Percentiles rank a stretch among this genome's conserved stretches.
Evolutionary conservation across 2,888 invertebrate species (phyloP).

Genomic region (Lottia gigantea): DNA sequence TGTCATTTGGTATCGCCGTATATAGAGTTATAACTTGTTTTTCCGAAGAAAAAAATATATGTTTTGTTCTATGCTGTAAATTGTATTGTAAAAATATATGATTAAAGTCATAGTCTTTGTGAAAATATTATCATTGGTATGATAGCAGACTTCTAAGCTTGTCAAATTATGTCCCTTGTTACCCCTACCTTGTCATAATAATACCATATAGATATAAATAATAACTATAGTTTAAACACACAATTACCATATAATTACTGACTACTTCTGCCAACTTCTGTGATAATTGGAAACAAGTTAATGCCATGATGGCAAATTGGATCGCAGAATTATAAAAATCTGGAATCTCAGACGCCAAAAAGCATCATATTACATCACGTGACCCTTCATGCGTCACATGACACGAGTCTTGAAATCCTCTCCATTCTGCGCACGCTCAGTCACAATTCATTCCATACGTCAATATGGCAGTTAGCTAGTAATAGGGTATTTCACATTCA

Average conservation of each 20-base stretch:
- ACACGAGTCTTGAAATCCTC: neutral
- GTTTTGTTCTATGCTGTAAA: too few relatives aligned
- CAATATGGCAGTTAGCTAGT: neutral
- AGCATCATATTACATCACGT: constrained; percentile 8
- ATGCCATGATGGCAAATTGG: constrained; percentile 8
- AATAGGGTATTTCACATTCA: constrained; percentile 7
- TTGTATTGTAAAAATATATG: too few relatives aligned
- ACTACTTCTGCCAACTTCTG: neutral
- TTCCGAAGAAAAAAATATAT: too few relatives aligned
- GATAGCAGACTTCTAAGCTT: neutral
- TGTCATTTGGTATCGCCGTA: too few relatives aligned
- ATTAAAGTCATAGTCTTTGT: too few relatives aligned
- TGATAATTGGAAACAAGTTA: constrained; percentile 8
- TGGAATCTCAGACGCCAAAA: constrained; percentile 1
- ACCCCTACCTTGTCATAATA: neutral
- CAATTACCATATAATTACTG: neutral
- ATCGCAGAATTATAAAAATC: neutral
- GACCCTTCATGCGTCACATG: constrained; percentile 2
- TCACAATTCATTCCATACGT: neutral
- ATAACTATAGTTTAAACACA: neutral
- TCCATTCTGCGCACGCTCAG: neutral
- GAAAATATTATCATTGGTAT: too few relatives aligned
- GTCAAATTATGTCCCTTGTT: neutral
- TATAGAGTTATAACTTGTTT: too few relatives aligned
- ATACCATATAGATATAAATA: neutral